Evolutionary conservation across 30 jellyfish, hydroid and myxozoan species (phyloP).

Genomic region (Turritopsis rubra): DNA sequence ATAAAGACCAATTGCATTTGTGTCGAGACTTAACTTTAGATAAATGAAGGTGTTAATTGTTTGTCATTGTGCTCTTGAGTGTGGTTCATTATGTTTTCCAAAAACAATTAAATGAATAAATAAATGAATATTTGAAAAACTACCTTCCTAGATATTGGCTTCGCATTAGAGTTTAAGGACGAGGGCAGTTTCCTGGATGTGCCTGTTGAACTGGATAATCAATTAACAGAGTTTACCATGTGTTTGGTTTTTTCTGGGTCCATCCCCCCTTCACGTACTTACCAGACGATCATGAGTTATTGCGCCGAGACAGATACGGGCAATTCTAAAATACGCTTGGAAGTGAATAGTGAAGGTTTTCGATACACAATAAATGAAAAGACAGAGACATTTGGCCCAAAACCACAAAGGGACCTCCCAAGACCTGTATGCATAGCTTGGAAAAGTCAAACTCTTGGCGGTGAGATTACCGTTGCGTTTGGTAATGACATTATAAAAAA

Average conservation of each 20-base stretch:
- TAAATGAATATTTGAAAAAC: not conserved
- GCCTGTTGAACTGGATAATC: not conserved
- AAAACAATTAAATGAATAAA: too few species aligned
- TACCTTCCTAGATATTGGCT: not conserved
- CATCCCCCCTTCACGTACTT: not conserved
- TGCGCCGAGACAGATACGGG: not conserved
- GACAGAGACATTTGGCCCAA: not conserved
- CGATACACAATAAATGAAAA: not conserved
- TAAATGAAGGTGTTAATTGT: too few species aligned
- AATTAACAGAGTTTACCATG: not conserved
- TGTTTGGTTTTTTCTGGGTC: not conserved
- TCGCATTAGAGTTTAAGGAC: not conserved
- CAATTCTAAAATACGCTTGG: not conserved
- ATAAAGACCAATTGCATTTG: too few species aligned
- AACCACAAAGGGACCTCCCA: not conserved
- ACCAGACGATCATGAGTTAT: not conserved
- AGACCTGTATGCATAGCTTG: not conserved
- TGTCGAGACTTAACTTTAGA: too few species aligned
- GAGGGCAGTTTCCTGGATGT: not conserved
- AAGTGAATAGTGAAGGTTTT: too few species aligned
- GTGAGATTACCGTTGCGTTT: not conserved
- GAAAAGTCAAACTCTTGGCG: not conserved
- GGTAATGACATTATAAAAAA: not conserved
- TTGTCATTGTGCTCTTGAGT: too few species aligned
- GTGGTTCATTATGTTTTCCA: too few species aligned